phyloP scores from a whole-genome alignment of 1,140 invertebrate species.

The Camponotus floridanus region DNA sequence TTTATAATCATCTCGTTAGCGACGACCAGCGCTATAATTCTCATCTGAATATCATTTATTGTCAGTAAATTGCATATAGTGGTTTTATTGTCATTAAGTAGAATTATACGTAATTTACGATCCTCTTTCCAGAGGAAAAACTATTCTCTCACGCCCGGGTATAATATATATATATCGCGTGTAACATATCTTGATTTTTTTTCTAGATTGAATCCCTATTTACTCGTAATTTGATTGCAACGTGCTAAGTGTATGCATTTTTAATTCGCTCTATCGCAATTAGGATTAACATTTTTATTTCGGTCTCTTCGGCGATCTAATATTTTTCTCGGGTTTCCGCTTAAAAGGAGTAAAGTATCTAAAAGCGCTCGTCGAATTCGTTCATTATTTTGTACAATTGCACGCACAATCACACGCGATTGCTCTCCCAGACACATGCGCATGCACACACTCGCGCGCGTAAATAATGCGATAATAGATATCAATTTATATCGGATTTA shows the following conservation, averaged over 20 bases:
- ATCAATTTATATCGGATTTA: constrained; percentile 46
- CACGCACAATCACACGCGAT: constrained; percentile 30
- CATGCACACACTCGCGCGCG: not conserved
- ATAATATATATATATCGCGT: not conserved
- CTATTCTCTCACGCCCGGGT: constrained; percentile 5
- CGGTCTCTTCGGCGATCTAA: constrained; percentile 20
- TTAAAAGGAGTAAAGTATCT: constrained; percentile 5
- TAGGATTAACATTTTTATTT: constrained; percentile 27
- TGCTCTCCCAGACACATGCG: not conserved
- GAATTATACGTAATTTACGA: constrained; percentile 60
- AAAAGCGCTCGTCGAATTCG: constrained; percentile 65
- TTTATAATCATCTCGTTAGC: constrained; percentile 63
- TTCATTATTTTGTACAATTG: constrained; percentile 29
- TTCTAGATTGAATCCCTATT: constrained; percentile 1
- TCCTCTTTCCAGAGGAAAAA: constrained; percentile 40
- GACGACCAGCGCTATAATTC: constrained; percentile 71
- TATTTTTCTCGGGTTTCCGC: not conserved
- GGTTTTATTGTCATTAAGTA: constrained; percentile 73
- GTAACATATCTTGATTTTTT: constrained; percentile 13
- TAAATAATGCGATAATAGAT: constrained; percentile 44
- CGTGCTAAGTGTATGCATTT: constrained; percentile 6
- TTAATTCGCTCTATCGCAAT: not conserved
- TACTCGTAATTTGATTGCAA: constrained; percentile 9
- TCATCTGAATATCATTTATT: constrained; percentile 67
- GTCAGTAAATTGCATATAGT: constrained; percentile 69